Percentiles rank a stretch among this genome's conserved stretches.
Evolutionary conservation across 2,888 invertebrate species (phyloP).

Genomic region (Drosophila anomalata): DNA sequence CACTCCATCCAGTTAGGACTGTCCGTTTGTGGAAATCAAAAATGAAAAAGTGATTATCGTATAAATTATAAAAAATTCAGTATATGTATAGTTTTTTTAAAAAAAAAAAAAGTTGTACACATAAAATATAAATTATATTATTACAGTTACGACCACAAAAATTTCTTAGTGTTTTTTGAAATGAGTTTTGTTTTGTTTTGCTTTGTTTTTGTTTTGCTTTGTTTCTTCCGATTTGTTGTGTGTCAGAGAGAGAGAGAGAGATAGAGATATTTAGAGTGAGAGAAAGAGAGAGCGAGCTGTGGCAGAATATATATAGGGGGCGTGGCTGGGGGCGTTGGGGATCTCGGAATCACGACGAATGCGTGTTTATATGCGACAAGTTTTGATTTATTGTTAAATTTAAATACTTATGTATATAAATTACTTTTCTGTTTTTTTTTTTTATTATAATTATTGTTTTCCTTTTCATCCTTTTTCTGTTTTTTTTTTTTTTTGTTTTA

Average conservation of each 20-base stretch:
- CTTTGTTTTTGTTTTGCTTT: slow-evolving; percentile 34
- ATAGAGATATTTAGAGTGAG: no score
- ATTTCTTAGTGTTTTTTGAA: slow-evolving; percentile 52
- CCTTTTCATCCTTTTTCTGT: slow-evolving; percentile 15
- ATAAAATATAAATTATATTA: slow-evolving; percentile 79
- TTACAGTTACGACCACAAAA: slow-evolving; percentile 77
- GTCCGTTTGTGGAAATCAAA: slow-evolving; percentile 55
- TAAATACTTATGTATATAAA: slow-evolving; percentile 77
- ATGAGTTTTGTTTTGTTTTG: slow-evolving; percentile 59
- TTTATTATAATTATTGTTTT: slow-evolving; percentile 78
- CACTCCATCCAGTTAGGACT: slow-evolving; percentile 6
- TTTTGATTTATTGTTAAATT: slow-evolving; percentile 78
- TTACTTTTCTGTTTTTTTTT: slow-evolving; percentile 30
- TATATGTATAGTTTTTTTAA: slow-evolving; percentile 61
- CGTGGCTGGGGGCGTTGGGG: not conserved
- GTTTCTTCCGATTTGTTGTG: slow-evolving; percentile 36
- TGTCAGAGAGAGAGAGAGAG: slow-evolving; percentile 20
- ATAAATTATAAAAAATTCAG: slow-evolving; percentile 77
- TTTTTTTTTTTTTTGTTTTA: slow-evolving; percentile 20
- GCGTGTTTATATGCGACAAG: slow-evolving; percentile 31
- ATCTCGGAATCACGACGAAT: slow-evolving; percentile 9
- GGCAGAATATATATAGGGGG: slow-evolving; percentile 24
- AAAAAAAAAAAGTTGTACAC: slow-evolving; percentile 70
- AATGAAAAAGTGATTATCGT: slow-evolving; percentile 68
- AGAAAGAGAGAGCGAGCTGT: slow-evolving; percentile 22